phyloP scores from a whole-genome alignment of 2,888 invertebrate species.

The Vannuccia rotundouncinata region DNA sequence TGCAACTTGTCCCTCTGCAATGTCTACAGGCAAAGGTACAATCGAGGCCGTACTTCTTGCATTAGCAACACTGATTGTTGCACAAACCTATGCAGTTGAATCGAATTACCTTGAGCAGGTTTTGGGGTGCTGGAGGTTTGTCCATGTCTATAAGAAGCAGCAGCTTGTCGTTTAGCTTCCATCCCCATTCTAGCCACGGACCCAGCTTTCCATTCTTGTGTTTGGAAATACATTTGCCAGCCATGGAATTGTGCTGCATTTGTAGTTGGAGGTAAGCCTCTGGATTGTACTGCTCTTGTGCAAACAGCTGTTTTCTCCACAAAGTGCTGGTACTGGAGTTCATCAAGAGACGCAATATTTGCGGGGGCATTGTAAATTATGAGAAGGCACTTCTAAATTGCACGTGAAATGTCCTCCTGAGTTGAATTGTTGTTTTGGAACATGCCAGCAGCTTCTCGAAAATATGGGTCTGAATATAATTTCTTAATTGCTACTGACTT shows the following conservation, averaged over 20 bases:
- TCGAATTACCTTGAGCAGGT: background rate
- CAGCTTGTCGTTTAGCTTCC: background rate
- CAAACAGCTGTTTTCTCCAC: background rate
- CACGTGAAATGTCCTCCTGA: background rate
- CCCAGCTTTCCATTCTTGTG: background rate
- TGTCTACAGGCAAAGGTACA: background rate
- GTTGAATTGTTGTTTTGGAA: constrained; percentile 23
- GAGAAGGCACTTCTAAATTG: background rate
- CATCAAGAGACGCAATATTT: background rate
- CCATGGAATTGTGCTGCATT: background rate
- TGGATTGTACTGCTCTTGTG: background rate
- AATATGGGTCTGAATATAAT: constrained; percentile 6
- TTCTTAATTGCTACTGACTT: constrained; percentile 26
- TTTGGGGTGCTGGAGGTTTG: background rate
- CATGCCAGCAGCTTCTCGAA: constrained; percentile 23
- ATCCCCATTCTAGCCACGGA: background rate
- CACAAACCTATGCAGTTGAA: background rate
- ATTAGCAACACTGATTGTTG: background rate
- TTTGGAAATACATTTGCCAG: background rate
- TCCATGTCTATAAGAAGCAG: background rate
- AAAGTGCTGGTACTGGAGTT: background rate
- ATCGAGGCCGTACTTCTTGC: background rate
- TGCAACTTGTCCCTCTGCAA: background rate
- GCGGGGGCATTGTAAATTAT: background rate
- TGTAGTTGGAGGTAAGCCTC: background rate